phyloP scores from a whole-genome alignment of 2,888 invertebrate species.

The Nesidiocoris tenuis region DNA sequence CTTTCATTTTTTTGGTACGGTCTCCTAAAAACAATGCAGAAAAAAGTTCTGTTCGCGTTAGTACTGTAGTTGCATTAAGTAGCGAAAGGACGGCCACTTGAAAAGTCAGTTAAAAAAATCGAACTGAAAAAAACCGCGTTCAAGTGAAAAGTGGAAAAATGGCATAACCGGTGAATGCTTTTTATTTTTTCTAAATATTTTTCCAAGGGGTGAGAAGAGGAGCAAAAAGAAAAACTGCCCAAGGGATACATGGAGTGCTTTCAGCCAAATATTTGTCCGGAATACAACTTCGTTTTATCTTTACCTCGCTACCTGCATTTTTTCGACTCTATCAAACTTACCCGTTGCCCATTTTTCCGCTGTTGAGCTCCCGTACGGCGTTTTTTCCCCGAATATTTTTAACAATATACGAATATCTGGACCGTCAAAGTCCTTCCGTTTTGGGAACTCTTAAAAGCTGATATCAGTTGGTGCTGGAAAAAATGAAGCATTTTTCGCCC shows the following conservation, averaged over 20 bases:
- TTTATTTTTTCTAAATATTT: slow-evolving; percentile 12
- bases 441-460: slow-evolving; percentile 32
- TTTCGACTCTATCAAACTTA: background rate
- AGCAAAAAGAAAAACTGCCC: slow-evolving; percentile 28
- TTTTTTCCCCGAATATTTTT: slow-evolving; percentile 28
- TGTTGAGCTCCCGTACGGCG: slow-evolving; percentile 2
- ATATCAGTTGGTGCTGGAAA: slow-evolving; percentile 18
- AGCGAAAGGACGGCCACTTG: background rate
- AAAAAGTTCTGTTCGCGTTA: too few relatives aligned
- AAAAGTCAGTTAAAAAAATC: background rate
- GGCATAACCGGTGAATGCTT: slow-evolving; percentile 13
- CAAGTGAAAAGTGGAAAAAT: slow-evolving; percentile 1
- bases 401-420: slow-evolving; percentile 39
- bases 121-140: background rate
- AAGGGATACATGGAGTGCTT: slow-evolving; percentile 38
- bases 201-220: slow-evolving; percentile 22
- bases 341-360: background rate
- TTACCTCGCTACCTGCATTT: slow-evolving; percentile 1
- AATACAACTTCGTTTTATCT: slow-evolving; percentile 40
- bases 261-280: slow-evolving; percentile 38
- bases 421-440: slow-evolving; percentile 24
- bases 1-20: too few relatives aligned
- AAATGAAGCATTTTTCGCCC: background rate
- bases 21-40: too few relatives aligned
- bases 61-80: too few relatives aligned